Percentiles rank a stretch among this genome's conserved stretches.
Conservation (phyloP, 2,797 vertebrate species). For the Basileuterus tristriatus region DNA sequence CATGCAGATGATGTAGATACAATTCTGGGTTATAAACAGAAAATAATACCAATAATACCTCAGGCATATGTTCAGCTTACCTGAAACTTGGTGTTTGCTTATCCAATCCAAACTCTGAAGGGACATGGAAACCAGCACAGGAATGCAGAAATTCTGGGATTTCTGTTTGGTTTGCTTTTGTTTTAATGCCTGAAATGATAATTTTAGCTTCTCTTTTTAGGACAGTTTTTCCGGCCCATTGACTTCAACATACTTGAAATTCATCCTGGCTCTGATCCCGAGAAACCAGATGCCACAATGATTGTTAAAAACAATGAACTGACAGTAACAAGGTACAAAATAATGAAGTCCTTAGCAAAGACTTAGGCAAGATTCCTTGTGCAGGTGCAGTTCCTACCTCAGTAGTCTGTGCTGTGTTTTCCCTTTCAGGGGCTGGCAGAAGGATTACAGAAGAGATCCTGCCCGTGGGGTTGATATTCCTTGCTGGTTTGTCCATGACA, state of each 20-base stretch:
- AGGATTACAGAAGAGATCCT: slow-evolving; percentile 80
- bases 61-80: neutral
- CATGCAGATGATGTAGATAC: neutral
- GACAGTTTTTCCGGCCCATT: slow-evolving; percentile 88
- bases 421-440: slow-evolving; percentile 84
- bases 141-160: neutral
- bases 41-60: neutral
- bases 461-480: slow-evolving; percentile 68
- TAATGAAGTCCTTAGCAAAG: neutral
- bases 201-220: slow-evolving; percentile 61
- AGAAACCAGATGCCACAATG: slow-evolving; percentile 84
- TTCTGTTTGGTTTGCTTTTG: neutral
- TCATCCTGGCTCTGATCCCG: slow-evolving; percentile 71
- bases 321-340: slow-evolving; percentile 85
- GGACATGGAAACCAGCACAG: neutral
- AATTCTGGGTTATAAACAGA: neutral
- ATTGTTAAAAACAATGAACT: slow-evolving; percentile 83
- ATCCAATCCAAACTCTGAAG: neutral
- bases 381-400: neutral
- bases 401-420: neutral
- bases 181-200: neutral
- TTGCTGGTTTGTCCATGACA: slow-evolving; percentile 89
- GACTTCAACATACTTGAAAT: slow-evolving; percentile 81
- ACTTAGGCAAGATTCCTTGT: neutral
- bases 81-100: neutral